A percentile compares a stretch with the other conserved stretches of the same genome.
Conservation (phyloP, 2,888 invertebrate genomes). For the Nomada hirtipes region DNA sequence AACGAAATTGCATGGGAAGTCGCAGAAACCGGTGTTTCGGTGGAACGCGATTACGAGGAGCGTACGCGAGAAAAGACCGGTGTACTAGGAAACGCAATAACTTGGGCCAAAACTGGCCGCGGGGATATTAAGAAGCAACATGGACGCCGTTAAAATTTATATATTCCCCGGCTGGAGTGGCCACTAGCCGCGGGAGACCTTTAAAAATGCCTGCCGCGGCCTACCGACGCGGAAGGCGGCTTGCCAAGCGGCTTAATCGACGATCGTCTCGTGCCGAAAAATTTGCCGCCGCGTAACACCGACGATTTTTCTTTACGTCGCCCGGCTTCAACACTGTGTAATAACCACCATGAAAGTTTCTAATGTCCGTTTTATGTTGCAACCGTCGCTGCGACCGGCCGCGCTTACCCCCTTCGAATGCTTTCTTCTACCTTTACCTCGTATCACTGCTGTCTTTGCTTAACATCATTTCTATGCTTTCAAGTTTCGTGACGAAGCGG, state of each 20-base stretch:
- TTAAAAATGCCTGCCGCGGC: neutral
- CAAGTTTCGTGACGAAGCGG: too few relatives aligned
- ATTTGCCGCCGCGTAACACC: slow-evolving; percentile 14
- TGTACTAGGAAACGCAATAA: slow-evolving; percentile 81
- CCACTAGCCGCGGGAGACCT: slow-evolving; percentile 11
- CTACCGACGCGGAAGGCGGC: neutral
- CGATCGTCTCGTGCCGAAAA: slow-evolving; percentile 15
- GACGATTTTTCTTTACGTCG: slow-evolving; percentile 9
- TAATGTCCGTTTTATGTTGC: slow-evolving; percentile 11
- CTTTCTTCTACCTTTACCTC: too few relatives aligned
- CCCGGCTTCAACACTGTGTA: neutral
- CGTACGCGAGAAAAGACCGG: slow-evolving; percentile 15
- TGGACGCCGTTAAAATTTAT: slow-evolving; percentile 65
- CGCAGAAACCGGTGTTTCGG: too few relatives aligned
- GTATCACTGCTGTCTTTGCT: too few relatives aligned
- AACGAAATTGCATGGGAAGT: neutral
- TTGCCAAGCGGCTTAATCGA: slow-evolving; percentile 16
- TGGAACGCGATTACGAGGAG: neutral
- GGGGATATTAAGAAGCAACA: slow-evolving; percentile 57
- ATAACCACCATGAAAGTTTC: neutral
- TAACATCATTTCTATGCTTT: too few relatives aligned
- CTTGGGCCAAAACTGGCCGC: slow-evolving; percentile 67
- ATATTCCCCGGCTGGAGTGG: slow-evolving; percentile 36
- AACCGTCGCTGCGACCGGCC: neutral
- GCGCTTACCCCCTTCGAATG: too few relatives aligned